phyloP scores from a whole-genome alignment of 2,888 invertebrate genomes.

The Allygus modestus region DNA sequence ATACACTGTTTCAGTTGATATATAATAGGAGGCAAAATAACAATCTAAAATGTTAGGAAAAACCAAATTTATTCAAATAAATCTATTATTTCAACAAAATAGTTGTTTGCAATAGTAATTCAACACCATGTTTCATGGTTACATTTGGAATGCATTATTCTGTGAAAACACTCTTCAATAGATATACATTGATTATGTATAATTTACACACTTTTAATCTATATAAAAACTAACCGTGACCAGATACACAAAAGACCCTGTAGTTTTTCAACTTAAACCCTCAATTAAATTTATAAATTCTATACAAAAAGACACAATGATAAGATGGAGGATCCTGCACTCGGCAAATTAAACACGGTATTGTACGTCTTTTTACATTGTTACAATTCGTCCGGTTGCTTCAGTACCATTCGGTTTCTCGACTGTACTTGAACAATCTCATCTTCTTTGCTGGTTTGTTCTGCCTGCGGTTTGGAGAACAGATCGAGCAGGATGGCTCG shows the following conservation, averaged over 20 bases:
- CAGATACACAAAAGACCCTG: slow-evolving; percentile 44
- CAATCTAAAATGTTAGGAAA: not conserved
- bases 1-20: too few species aligned
- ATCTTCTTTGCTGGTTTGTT: slow-evolving; percentile 45
- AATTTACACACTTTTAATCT: slow-evolving; percentile 32
- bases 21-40: not conserved
- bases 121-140: slow-evolving; percentile 38
- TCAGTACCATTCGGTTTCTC: slow-evolving; percentile 59
- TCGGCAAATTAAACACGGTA: not conserved
- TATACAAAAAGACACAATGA: not conserved
- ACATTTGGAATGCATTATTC: slow-evolving; percentile 45
- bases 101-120: slow-evolving; percentile 11
- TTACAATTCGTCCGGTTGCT: slow-evolving; percentile 63
- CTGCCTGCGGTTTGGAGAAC: slow-evolving; percentile 60
- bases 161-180: slow-evolving; percentile 1
- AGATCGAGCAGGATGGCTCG: slow-evolving; percentile 61
- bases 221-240: slow-evolving; percentile 24
- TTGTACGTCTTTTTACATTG: not conserved
- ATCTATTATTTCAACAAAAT: slow-evolving; percentile 39
- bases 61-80: slow-evolving; percentile 37
- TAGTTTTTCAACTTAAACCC: not conserved
- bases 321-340: not conserved
- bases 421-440: slow-evolving; percentile 60
- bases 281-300: slow-evolving; percentile 2
- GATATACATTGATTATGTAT: slow-evolving; percentile 29